Conservation (phyloP, 1,140 invertebrate genomes). For the Tetraneura akinire region DNA sequence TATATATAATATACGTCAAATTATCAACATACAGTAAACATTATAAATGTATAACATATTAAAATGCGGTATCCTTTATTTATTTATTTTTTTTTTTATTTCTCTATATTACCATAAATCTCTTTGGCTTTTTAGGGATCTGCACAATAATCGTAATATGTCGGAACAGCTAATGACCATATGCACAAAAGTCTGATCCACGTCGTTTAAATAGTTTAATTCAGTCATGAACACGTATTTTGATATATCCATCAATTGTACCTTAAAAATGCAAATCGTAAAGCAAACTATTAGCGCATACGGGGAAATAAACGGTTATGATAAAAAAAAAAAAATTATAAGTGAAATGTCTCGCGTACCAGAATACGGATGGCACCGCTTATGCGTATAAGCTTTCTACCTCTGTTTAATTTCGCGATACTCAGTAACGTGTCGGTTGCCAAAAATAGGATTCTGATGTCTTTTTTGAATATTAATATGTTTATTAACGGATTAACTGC, state of each 20-base stretch:
- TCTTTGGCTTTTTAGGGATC: conserved; percentile 24
- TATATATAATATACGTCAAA: no score
- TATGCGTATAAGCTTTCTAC: conserved; percentile 15
- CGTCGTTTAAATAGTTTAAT: background rate
- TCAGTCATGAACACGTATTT: background rate
- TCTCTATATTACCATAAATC: conserved; percentile 2
- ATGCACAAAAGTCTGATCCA: background rate
- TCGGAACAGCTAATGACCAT: background rate
- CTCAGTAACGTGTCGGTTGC: background rate
- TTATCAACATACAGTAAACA: no score
- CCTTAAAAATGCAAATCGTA: background rate
- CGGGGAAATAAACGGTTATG: no score
- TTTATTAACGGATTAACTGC: background rate
- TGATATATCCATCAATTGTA: background rate
- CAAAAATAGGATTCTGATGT: background rate
- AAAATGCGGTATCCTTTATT: no score
- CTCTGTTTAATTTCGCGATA: background rate
- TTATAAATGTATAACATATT: no score
- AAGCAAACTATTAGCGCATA: no score
- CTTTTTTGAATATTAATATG: background rate
- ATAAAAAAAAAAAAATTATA: no score
- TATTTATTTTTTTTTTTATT: no score
- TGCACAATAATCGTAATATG: background rate
- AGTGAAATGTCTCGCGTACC: no score
- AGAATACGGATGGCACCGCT: background rate